Percentiles rank a stretch among this genome's conserved stretches.
These are phyloP conservation scores for Sparus aurata DNA, from an alignment of 2,797 vertebrate species.

Conservation along the genomic window DNA sequence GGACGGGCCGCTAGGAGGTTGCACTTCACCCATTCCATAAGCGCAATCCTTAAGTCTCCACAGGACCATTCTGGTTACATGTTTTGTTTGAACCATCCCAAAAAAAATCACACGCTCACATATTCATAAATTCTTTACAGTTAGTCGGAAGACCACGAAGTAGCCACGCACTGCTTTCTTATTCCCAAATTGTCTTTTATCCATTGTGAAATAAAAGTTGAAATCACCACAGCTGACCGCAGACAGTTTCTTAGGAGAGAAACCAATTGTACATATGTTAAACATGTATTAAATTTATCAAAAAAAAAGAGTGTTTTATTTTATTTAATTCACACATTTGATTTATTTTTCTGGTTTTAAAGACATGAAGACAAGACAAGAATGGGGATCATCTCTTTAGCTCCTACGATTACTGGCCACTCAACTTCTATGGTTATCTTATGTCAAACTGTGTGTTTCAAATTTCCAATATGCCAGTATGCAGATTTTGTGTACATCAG, in stretches of 20 bases:
- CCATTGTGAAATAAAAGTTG: not conserved
- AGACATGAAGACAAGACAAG: too few relatives aligned
- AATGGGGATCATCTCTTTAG: not conserved
- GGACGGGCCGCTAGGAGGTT: not conserved
- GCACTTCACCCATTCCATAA: not conserved
- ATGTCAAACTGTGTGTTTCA: not conserved
- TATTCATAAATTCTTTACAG: not conserved
- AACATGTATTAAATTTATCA: not conserved
- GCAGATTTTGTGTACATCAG: too few relatives aligned
- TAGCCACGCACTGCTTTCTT: not conserved
- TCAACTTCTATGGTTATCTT: not conserved
- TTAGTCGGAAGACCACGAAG: not conserved
- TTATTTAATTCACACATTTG: not conserved
- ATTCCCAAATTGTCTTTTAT: not conserved
- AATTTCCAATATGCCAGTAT: too few relatives aligned
- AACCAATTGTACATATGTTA: not conserved
- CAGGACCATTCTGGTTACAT: not conserved
- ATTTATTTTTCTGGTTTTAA: too few relatives aligned
- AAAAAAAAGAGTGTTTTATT: not conserved
- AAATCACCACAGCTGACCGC: not conserved
- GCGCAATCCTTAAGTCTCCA: not conserved
- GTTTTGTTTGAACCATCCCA: not conserved
- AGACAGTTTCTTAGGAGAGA: not conserved
- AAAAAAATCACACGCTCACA: constrained; percentile 3
- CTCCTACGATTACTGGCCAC: not conserved